Evolutionary conservation across 1,140 invertebrate species (phyloP).

Genomic region (Rhyacophila brunnea): DNA sequence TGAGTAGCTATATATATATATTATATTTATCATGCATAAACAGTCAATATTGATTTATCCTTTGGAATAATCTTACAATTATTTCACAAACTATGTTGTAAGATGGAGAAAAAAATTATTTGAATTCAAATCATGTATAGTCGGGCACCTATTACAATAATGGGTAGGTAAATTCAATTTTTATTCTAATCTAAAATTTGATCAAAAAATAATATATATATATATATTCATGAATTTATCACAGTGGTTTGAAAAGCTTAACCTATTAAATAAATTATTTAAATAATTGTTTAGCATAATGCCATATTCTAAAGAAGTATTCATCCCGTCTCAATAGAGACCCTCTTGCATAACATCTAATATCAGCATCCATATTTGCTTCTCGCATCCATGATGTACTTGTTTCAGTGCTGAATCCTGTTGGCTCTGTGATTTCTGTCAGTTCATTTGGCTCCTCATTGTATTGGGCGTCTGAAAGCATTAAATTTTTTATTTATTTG

Average conservation of each 20-base stretch:
- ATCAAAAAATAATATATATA: conserved; percentile 8
- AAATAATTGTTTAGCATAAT: conserved; percentile 80
- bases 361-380: conserved; percentile 90
- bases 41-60: too few relatives aligned
- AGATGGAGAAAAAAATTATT: background rate
- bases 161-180: conserved; percentile 4
- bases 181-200: background rate
- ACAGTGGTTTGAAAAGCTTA: conserved; percentile 22
- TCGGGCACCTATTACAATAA: conserved; percentile 4
- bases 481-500: background rate
- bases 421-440: conserved; percentile 61
- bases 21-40: too few relatives aligned
- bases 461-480: conserved; percentile 27
- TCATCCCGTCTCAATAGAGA: conserved; percentile 80
- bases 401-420: conserved; percentile 84
- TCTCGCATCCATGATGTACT: conserved; percentile 91
- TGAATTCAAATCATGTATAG: background rate
- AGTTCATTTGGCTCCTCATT: conserved; percentile 56
- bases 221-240: conserved; percentile 18
- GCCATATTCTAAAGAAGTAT: conserved; percentile 94
- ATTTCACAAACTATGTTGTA: background rate
- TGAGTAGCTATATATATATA: too few relatives aligned
- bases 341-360: conserved; percentile 81
- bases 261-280: conserved; percentile 51
- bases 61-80: background rate